Conservation (phyloP, 2,797 vertebrate genomes). For the Cirrhinus molitorella region DNA sequence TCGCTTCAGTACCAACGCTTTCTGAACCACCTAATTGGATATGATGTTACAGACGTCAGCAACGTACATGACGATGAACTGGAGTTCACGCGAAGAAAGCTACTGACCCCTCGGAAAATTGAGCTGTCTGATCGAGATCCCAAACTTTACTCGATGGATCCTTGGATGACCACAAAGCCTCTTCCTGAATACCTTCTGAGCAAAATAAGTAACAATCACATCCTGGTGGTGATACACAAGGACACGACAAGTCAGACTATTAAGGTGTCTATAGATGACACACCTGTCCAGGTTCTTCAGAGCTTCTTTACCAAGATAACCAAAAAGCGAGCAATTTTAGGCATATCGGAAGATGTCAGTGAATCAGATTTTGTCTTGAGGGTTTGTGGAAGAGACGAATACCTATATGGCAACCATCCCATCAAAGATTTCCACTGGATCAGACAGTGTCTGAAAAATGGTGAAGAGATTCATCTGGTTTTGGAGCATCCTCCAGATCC, state of each 20-base stretch:
- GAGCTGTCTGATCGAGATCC: slow-evolving; percentile 89
- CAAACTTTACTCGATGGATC: slow-evolving; percentile 93
- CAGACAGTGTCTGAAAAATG: slow-evolving; percentile 93
- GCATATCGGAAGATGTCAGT: slow-evolving; percentile 85
- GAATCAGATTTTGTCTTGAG: slow-evolving; percentile 92
- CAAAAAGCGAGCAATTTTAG: slow-evolving; percentile 90
- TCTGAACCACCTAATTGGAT: slow-evolving; percentile 92
- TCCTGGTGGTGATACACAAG: slow-evolving; percentile 92
- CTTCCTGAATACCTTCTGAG: slow-evolving; percentile 89
- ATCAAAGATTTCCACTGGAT: slow-evolving; percentile 95
- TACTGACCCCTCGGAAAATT: slow-evolving; percentile 91
- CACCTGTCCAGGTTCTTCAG: slow-evolving; percentile 84
- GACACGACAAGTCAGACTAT: slow-evolving; percentile 92
- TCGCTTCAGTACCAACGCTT: slow-evolving; percentile 89
- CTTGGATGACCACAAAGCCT: slow-evolving; percentile 89
- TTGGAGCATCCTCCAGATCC: slow-evolving; percentile 87
- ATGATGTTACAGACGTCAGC: slow-evolving; percentile 95
- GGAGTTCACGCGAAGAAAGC: slow-evolving; percentile 94
- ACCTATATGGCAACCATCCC: slow-evolving; percentile 88
- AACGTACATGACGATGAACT: slow-evolving; percentile 97
- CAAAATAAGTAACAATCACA: slow-evolving; percentile 87
- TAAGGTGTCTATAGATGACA: slow-evolving; percentile 91
- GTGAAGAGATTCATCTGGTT: slow-evolving; percentile 94
- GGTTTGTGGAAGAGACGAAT: slow-evolving; percentile 96
- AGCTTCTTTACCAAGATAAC: slow-evolving; percentile 91